Conservation (phyloP, 2,113 vertebrate genomes). For the Psilopogon haemacephalus region DNA sequence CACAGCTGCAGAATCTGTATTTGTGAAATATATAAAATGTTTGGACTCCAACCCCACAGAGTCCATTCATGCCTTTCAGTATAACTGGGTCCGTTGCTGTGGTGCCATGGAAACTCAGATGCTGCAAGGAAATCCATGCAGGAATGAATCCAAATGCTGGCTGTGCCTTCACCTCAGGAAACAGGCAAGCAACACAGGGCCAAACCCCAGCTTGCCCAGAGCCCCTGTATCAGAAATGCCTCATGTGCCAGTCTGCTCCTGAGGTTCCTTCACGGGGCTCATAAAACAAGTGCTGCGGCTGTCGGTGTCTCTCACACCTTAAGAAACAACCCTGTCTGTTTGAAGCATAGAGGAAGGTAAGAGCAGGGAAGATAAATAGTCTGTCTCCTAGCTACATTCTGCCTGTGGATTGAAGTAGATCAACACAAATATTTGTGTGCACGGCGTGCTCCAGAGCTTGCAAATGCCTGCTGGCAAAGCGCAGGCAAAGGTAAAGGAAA, state of each 20-base stretch:
- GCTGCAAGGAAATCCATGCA: background rate
- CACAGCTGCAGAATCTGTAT: background rate
- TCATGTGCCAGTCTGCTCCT: background rate
- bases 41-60: background rate
- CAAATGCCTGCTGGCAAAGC: conserved; percentile 53
- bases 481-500: conserved; percentile 53
- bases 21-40: background rate
- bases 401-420: conserved; percentile 58
- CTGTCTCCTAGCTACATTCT: conserved; percentile 60
- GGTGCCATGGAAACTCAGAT: conserved; percentile 19
- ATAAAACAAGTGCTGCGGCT: background rate
- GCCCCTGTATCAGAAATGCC: background rate
- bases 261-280: background rate
- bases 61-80: background rate
- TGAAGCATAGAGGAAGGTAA: conserved; percentile 14
- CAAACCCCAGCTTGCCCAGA: background rate
- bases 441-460: background rate
- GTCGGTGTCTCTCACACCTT: background rate
- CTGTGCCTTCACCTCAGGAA: background rate
- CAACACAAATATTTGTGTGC: conserved; percentile 60
- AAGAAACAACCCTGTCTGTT: background rate
- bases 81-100: background rate
- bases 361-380: conserved; percentile 50
- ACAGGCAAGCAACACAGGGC: background rate
- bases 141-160: background rate